phyloP scores from a whole-genome alignment of 1,140 invertebrate genomes.

The Zaprionus capensis region DNA sequence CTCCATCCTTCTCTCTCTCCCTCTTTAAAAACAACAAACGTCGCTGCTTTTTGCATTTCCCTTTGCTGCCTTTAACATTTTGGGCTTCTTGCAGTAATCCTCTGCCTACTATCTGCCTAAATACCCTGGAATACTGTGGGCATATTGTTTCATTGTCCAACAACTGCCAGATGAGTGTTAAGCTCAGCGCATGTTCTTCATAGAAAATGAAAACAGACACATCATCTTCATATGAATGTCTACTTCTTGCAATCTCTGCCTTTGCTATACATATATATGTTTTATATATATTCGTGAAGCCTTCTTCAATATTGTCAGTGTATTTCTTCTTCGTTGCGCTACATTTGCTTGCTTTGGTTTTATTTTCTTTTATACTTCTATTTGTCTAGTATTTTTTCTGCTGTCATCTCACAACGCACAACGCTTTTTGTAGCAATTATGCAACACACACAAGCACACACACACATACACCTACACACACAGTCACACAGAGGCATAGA shows the following conservation, averaged over 20 bases:
- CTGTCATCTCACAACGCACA: background rate
- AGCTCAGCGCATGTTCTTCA: no score
- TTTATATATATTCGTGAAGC: background rate
- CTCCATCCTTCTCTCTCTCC: background rate
- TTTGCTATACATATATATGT: no score
- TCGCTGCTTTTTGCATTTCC: conserved; percentile 19
- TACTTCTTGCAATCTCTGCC: no score
- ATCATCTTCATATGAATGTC: no score
- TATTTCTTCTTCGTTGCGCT: background rate
- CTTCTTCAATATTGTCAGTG: background rate
- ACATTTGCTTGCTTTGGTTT: background rate
- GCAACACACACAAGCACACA: conserved; percentile 38
- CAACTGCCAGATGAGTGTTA: no score
- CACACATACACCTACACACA: background rate
- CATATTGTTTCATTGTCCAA: no score
- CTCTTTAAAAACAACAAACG: conserved; percentile 12
- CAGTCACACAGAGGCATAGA: conserved; percentile 8
- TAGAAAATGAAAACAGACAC: no score
- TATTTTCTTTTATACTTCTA: background rate
- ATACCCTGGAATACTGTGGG: no score
- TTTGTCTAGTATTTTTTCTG: conserved; percentile 28
- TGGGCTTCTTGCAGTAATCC: background rate
- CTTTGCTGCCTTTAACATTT: background rate
- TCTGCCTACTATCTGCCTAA: background rate
- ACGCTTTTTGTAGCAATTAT: conserved; percentile 58